phyloP scores from a whole-genome alignment of 2,113 vertebrate genomes.

The Saguinus midas region DNA sequence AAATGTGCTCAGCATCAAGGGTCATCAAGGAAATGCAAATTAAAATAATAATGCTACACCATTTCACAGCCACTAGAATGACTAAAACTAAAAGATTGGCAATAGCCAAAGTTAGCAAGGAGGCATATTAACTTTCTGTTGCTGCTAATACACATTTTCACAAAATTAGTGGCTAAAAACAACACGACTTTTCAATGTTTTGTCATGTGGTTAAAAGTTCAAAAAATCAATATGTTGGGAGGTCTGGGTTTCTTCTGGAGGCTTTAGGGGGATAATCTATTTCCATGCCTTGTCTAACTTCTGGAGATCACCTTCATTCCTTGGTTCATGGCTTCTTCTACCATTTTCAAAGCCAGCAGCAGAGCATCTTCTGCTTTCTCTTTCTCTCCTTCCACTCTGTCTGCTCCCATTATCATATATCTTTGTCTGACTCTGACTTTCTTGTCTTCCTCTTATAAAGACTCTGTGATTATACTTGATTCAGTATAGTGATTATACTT shows the following conservation, averaged over 20 bases:
- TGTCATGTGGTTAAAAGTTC: background rate
- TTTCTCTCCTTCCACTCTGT: fast-evolving
- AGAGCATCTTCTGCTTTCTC: background rate
- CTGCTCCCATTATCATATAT: background rate
- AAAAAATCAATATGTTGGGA: background rate
- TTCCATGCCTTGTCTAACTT: background rate
- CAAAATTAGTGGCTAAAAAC: background rate
- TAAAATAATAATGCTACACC: background rate
- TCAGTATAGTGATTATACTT: background rate
- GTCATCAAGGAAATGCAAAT: background rate
- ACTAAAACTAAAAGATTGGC: background rate
- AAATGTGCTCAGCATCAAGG: background rate
- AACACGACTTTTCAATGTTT: background rate
- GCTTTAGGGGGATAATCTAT: too few species aligned
- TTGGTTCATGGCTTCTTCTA: too few species aligned
- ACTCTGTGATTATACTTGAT: background rate
- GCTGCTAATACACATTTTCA: background rate
- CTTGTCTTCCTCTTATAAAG: background rate
- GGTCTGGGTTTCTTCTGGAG: background rate
- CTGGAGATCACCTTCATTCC: background rate
- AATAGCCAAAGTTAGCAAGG: background rate
- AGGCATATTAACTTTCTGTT: background rate
- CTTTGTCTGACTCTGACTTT: background rate
- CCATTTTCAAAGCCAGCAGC: background rate
- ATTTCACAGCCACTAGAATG: background rate